Base-by-base conservation (phyloP, 2,797 vertebrate species). In the Tenualosa ilisha region DNA sequence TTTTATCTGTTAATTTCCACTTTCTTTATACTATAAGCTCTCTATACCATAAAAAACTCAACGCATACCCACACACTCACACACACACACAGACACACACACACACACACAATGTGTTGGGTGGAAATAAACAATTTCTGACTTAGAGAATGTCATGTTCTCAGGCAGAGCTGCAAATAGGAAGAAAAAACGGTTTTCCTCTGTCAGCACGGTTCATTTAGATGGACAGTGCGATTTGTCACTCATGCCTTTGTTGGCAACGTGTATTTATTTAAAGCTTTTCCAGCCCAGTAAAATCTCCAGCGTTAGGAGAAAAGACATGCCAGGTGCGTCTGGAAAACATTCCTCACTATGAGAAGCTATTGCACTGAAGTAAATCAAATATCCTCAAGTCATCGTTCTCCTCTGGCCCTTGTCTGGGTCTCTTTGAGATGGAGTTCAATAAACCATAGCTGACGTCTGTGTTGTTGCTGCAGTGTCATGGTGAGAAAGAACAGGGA, bases 161-260 rank as follows among this genome's bases (percentile, higher is more conserved):
- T 31, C 37, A 40, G 31, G 31, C 68, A 17, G 68, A 40, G 68
- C 13, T 20, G 68, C 5, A 17, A 26, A 12, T 3, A 20, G 31
- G 68, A 72, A 7, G 68, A 40, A 7, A 72, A 43, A 75, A 31
- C 68, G 17, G 4, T 75, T 92, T 84, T 89, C 88, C 92, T 92
- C 86, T 89, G 83, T 89, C 86, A 87, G 82, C 85, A 91, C 87
- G 91, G 92, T 93, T 92, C 84, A 89, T 91, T 31, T 24, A 85
- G 54, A 89, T 79, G 90, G 91, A 93, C 92, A 91, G 90, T n/a
- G n/a, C 84, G 88, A 94, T 93, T 93, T 90, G 92, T 94, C 92
- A 93, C 90, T 90, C 4, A 50, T 86, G 85, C 84, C 87, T 91
- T 90, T 89, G 54, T 72, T 56, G n/a, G 82, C 90, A 86, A 85